Evolutionary conservation across 1,140 invertebrate genomes (phyloP).

Genomic region (Chymomyza costata): DNA sequence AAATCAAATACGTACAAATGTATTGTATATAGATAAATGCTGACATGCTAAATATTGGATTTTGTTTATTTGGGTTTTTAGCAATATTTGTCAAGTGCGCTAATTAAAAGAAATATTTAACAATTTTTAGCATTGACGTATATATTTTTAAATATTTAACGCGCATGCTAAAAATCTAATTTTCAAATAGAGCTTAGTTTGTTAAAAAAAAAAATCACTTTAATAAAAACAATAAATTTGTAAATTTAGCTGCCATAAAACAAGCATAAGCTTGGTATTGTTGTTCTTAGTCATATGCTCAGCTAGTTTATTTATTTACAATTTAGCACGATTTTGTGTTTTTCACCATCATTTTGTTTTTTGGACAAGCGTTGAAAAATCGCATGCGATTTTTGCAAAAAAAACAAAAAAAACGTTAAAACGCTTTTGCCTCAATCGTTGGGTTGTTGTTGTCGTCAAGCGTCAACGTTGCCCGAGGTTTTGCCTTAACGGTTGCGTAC

Average conservation of each 20-base stretch:
- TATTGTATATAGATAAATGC: conserved; percentile 11
- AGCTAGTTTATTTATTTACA: conserved; percentile 39
- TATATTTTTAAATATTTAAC: background rate
- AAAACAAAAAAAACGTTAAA: no score
- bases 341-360: conserved; percentile 11
- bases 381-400: conserved; percentile 55
- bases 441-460: conserved; percentile 16
- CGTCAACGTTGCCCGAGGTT: conserved; percentile 40
- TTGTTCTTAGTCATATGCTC: conserved; percentile 10
- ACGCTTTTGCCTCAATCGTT: no score
- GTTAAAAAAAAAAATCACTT: no score
- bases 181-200: no score
- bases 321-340: conserved; percentile 58
- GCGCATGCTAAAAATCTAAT: conserved; percentile 6
- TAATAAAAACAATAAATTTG: no score
- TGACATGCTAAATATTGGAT: conserved; percentile 20
- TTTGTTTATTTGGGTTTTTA: conserved; percentile 41
- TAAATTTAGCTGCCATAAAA: conserved; percentile 8
- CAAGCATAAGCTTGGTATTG: conserved; percentile 6
- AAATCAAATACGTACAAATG: no score
- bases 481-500: conserved; percentile 38
- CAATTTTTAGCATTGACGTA: background rate
- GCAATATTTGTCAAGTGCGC: conserved; percentile 33
- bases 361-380: conserved; percentile 27
- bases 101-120: conserved; percentile 44